Evolutionary conservation across 1,140 invertebrate genomes (phyloP).

Genomic region (Aphelinus atriplicis): DNA sequence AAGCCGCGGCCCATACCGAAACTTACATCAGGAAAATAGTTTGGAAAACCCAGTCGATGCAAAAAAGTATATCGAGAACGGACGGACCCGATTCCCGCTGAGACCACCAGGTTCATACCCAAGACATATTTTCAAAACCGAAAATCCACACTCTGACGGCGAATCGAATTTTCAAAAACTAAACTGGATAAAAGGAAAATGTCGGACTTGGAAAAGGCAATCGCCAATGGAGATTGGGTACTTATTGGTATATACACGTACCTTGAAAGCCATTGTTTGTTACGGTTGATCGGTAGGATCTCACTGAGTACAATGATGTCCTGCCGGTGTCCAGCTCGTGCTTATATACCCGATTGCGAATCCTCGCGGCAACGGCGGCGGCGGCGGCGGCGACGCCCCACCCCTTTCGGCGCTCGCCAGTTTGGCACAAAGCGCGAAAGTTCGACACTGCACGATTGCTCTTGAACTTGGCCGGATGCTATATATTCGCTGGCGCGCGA

Average conservation of each 20-base stretch:
- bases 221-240: too few relatives aligned
- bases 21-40: too few relatives aligned
- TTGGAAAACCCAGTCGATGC: too few relatives aligned
- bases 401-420: conserved; percentile 6
- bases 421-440: conserved; percentile 31
- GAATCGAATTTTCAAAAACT: too few relatives aligned
- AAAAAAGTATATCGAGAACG: too few relatives aligned
- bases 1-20: too few relatives aligned
- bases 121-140: too few relatives aligned
- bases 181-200: too few relatives aligned
- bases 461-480: conserved; percentile 47
- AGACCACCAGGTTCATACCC: too few relatives aligned
- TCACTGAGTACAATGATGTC: conserved; percentile 29
- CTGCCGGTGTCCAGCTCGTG: not conserved
- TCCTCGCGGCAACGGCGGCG: conserved; percentile 23
- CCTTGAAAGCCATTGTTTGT: conserved; percentile 37
- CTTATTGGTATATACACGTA: conserved; percentile 8
- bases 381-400: not conserved
- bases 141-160: too few relatives aligned
- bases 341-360: conserved; percentile 31
- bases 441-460: conserved; percentile 28
- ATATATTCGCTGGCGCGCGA: not conserved
- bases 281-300: conserved; percentile 2
- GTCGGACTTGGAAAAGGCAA: too few relatives aligned
- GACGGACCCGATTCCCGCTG: too few relatives aligned